These are phyloP conservation scores for Drosophila lacteicornis DNA, from an alignment of 1,140 invertebrate species.

Conservation along the genomic window DNA sequence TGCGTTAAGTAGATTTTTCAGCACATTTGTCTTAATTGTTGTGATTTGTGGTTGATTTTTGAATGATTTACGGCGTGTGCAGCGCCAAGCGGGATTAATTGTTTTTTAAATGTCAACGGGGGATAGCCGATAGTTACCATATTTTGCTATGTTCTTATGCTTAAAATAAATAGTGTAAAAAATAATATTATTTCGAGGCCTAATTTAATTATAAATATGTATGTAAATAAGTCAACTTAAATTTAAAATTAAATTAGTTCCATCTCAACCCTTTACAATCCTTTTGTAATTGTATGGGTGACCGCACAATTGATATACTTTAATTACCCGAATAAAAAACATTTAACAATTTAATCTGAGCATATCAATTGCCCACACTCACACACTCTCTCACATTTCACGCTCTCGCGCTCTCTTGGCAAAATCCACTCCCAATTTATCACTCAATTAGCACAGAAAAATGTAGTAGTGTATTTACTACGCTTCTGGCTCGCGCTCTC, in stretches of 20 bases:
- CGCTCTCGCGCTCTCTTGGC: constrained; percentile 62
- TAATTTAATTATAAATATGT: not conserved
- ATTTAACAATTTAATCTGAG: constrained; percentile 84
- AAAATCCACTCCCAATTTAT: constrained; percentile 84
- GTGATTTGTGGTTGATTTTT: constrained; percentile 82
- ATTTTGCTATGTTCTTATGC: not conserved
- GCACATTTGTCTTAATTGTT: constrained; percentile 84
- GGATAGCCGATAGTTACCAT: constrained; percentile 19
- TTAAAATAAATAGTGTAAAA: not conserved
- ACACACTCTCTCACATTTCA: constrained; percentile 53
- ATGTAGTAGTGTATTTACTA: constrained; percentile 84
- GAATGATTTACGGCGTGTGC: constrained; percentile 73
- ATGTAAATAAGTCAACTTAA: not conserved
- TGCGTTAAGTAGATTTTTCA: constrained; percentile 84
- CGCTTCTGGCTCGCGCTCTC: constrained; percentile 65
- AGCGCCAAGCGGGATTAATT: constrained; percentile 62
- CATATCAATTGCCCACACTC: constrained; percentile 78
- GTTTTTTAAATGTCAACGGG: constrained; percentile 61
- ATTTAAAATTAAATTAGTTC: not conserved
- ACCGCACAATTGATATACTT: constrained; percentile 78
- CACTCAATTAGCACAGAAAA: constrained; percentile 84
- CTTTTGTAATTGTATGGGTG: constrained; percentile 6
- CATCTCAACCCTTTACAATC: constrained; percentile 20
- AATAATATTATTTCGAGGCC: not conserved
- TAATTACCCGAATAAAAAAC: constrained; percentile 84